Evolutionary conservation across 1,140 invertebrate genomes (phyloP), one percentile per base, ranked within the genome.

Genomic region (Pteromalus puparum): DNA sequence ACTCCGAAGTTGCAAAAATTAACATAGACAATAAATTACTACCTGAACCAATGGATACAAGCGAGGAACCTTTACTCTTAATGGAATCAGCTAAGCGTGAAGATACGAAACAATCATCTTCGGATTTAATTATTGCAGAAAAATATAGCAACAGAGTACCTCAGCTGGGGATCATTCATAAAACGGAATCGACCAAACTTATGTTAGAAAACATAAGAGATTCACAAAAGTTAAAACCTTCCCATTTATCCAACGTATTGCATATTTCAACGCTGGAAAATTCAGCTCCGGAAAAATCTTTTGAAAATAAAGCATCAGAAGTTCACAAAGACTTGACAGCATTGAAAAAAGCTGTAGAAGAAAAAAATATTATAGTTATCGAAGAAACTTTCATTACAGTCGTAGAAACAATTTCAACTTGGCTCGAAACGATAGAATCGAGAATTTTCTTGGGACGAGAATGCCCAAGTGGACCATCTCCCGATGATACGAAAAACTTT

Each of bases 351-450:
- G 96, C 96, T 30, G 91, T 96, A 4, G 90, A 94, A 74, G 94
- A 92, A 42, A 94, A 95, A n/a, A 95, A 97, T 90, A 91, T 92
- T 10, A 90, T 92, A 1, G 88, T 94, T 3, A 94, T 96, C 68
- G 95, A 97, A 90, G 95, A 95, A 87, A 96, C 94, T 72, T 93
- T 97, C 9, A 94, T 97, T 13, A 95, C 95, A 24, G 95, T 97
- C 2, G 95, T 97, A 38, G 96, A 97, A 90, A 96, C 95, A 0
- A 96, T 98, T 9, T 96, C 96, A 0, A 95, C 95, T 28, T 97
- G 96, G 96, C 89, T 98, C 61, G 96, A 97, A 92, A 97, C 95
- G 30, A 96, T 97, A 85, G 96, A 97, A 90, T 97, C 97, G 86
- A 95, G 95, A 88, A 95, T 97, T 12, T 95, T 96, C 84, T 87